These are phyloP conservation scores for Lasioglossum morio DNA, from an alignment of 2,888 invertebrate species.

Conservation along the genomic window DNA sequence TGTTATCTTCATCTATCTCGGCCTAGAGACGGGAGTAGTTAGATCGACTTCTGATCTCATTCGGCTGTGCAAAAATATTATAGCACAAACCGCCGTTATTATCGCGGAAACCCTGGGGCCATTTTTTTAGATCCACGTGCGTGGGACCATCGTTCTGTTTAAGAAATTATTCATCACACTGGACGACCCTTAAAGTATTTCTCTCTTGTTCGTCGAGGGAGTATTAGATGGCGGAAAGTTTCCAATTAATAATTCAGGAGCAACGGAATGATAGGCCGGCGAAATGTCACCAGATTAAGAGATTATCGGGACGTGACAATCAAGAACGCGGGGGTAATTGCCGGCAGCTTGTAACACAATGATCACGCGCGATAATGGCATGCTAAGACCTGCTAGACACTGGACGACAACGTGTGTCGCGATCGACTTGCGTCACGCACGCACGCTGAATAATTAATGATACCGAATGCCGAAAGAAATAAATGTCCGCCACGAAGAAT, in stretches of 20 bases:
- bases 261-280: slow-evolving; percentile 26
- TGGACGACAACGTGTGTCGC: slow-evolving; percentile 58
- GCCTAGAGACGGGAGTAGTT: slow-evolving; percentile 59
- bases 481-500: slow-evolving; percentile 32
- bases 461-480: slow-evolving; percentile 39
- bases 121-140: slow-evolving; percentile 28
- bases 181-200: not conserved
- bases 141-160: slow-evolving; percentile 1
- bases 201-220: not conserved
- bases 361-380: slow-evolving; percentile 61
- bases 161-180: slow-evolving; percentile 25
- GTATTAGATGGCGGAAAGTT: not conserved
- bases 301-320: slow-evolving; percentile 57
- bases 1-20: slow-evolving; percentile 76
- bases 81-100: slow-evolving; percentile 37
- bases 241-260: slow-evolving; percentile 2
- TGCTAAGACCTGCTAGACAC: slow-evolving; percentile 62
- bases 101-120: slow-evolving; percentile 42
- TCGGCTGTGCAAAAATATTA: slow-evolving; percentile 29
- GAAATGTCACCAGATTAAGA: slow-evolving; percentile 63
- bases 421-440: slow-evolving; percentile 62
- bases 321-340: slow-evolving; percentile 59
- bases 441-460: slow-evolving; percentile 62
- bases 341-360: slow-evolving; percentile 59
- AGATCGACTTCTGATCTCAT: slow-evolving; percentile 46